These are phyloP conservation scores for Cinclus cinclus DNA, from an alignment of 2,113 vertebrate genomes.

Conservation along the genomic window DNA sequence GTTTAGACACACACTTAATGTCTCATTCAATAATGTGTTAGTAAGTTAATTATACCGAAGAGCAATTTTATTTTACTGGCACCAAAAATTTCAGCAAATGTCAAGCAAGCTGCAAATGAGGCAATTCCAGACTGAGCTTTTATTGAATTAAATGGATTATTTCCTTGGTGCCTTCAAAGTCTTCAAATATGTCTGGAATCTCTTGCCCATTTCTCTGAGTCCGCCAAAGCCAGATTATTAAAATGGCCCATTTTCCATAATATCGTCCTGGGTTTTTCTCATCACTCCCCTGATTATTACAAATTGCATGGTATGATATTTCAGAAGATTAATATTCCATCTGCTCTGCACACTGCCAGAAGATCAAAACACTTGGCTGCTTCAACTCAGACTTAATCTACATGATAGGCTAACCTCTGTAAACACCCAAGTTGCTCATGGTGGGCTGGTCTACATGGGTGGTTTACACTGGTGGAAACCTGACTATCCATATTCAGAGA, in stretches of 20 bases:
- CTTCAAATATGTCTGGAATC: conserved; percentile 53
- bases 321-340: conserved; percentile 55
- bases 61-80: conserved; percentile 10
- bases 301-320: conserved; percentile 28
- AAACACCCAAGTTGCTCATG: neutral
- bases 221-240: neutral
- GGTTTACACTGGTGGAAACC: neutral
- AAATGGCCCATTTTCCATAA: conserved; percentile 23
- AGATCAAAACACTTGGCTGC: conserved; percentile 34
- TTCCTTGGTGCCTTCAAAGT: conserved; percentile 53
- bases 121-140: neutral
- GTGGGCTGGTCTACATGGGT: conserved; percentile 39
- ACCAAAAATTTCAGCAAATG: conserved; percentile 31
- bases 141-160: conserved; percentile 43
- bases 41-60: neutral
- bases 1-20: neutral
- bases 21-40: conserved; percentile 6
- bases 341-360: neutral
- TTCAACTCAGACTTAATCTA: conserved; percentile 9
- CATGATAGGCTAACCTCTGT: neutral
- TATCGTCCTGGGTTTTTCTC: conserved; percentile 23
- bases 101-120: conserved; percentile 37
- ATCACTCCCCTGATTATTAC: conserved; percentile 12
- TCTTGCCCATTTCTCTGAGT: neutral
- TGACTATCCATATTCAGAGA: neutral